Base-by-base conservation (phyloP, 2,888 invertebrate species). In the Microctonus hyperodae region DNA sequence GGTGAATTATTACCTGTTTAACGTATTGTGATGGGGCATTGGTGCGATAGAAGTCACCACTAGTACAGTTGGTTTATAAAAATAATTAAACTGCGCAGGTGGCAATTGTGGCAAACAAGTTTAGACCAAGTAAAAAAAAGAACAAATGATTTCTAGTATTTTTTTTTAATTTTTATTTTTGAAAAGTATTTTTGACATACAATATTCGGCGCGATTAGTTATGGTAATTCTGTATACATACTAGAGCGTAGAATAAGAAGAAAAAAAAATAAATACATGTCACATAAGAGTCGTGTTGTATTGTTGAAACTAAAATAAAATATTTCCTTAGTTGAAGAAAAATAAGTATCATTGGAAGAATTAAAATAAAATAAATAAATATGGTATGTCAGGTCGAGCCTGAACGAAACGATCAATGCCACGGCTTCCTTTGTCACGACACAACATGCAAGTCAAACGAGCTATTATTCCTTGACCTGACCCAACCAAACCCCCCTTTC, bases 381-480 rank as follows among this genome's bases (percentile, higher is more conserved):
- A 25, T 53, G 25, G 48, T 37, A 40, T 58, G 58, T 35, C 37
- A 48, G 37, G 28, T 16, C 20, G 25, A 31, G 31, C 13, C 28
- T 37, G 58, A 51, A 57, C n/a, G 28, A 37, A 44, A 50, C 28
- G 40, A 51, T 67, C 62, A 66, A 50, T 51, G 50, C 57, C 33
- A 57, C 61, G 31, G 68, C 69, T 71, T 75, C 75, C 77, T 80
- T 78, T 77, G 78, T 79, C 76, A 71, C 53, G 58, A 50, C 28
- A 70, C 70, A 69, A 69, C 72, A 79, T 82, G 82, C 81, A 81
- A 83, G 81, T 82, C 81, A 82, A 82, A 82, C 79, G 78, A 79
- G 74, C 73, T 76, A 83, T 83, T 83, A 83, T 83, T 81, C 80
- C 81, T 83, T 81, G 82, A 83, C 82, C 83, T 79, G 82, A 81